A percentile compares a stretch with the other conserved stretches of the same genome.
These are phyloP conservation scores for Notiomystis cincta DNA, from an alignment of 2,113 vertebrate species.

Conservation along the genomic window DNA sequence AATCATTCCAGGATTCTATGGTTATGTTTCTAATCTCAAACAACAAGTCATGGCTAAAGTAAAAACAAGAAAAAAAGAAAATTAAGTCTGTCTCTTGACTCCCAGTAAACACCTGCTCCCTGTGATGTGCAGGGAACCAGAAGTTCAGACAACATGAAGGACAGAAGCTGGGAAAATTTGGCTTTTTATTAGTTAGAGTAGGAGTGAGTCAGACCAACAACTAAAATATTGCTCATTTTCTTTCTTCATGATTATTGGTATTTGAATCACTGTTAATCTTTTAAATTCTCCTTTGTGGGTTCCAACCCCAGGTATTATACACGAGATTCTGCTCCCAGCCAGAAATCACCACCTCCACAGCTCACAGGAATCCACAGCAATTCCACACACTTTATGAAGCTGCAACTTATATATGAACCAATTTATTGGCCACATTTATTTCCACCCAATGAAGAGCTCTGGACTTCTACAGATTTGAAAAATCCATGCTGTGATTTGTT, in stretches of 20 bases:
- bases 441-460: neutral
- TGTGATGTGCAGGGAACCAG: neutral
- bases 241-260: neutral
- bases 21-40: neutral
- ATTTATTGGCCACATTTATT: slow-evolving; percentile 8
- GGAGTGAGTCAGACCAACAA: neutral
- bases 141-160: neutral
- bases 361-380: neutral
- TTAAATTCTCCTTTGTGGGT: neutral
- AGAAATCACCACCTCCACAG: neutral
- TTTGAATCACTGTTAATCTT: neutral
- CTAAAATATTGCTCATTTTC: neutral
- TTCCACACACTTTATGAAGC: neutral
- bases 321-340: neutral
- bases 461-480: neutral
- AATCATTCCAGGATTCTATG: neutral
- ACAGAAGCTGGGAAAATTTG: neutral
- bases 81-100: neutral
- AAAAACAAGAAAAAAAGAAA: neutral
- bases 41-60: neutral
- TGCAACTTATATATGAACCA: slow-evolving; percentile 15
- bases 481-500: neutral
- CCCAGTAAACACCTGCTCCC: neutral
- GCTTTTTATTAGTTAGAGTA: neutral
- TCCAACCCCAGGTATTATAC: neutral